Conservation (phyloP, 2,797 vertebrate genomes). For the Notolepis coatsorum region DNA sequence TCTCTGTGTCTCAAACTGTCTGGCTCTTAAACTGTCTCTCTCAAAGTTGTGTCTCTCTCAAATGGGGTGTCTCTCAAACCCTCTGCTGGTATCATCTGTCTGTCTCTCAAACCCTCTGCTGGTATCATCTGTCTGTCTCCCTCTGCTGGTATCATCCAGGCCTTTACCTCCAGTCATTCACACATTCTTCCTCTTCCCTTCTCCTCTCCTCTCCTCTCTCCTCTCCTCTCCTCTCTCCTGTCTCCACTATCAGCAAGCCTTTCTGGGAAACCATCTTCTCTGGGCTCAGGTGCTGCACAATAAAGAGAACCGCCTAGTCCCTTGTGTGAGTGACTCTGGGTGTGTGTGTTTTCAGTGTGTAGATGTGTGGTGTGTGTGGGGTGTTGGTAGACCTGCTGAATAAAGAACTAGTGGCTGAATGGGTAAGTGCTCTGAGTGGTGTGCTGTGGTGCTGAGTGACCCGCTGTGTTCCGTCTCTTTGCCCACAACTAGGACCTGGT, state of each 20-base stretch:
- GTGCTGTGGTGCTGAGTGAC: conserved; percentile 49
- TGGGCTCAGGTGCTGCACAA: conserved; percentile 85
- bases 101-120: not conserved
- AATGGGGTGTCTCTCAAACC: not conserved
- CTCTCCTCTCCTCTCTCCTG: too few species aligned
- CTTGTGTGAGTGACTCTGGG: conserved; percentile 81
- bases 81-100: not conserved
- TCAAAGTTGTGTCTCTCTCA: not conserved
- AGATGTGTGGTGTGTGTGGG: conserved; percentile 28
- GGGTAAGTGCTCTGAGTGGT: conserved; percentile 47
- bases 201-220: conserved; percentile 39
- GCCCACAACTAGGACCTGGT: conserved; percentile 19
- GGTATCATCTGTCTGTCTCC: conserved; percentile 21
- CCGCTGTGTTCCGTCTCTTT: conserved; percentile 35
- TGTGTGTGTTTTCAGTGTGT: conserved; percentile 36
- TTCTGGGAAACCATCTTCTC: conserved; percentile 84
- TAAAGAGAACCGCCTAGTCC: conserved; percentile 78
- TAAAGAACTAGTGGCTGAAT: conserved; percentile 16
- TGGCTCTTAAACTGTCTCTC: not conserved
- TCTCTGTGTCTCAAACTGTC: conserved; percentile 4
- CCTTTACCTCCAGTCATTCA: conserved; percentile 1
- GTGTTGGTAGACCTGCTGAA: conserved; percentile 13
- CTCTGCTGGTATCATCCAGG: too few species aligned
- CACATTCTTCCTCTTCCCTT: not conserved
- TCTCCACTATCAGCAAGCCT: conserved; percentile 80